Base-by-base conservation (phyloP, 2,797 vertebrate genomes). In the Sandelia bainsii region DNA sequence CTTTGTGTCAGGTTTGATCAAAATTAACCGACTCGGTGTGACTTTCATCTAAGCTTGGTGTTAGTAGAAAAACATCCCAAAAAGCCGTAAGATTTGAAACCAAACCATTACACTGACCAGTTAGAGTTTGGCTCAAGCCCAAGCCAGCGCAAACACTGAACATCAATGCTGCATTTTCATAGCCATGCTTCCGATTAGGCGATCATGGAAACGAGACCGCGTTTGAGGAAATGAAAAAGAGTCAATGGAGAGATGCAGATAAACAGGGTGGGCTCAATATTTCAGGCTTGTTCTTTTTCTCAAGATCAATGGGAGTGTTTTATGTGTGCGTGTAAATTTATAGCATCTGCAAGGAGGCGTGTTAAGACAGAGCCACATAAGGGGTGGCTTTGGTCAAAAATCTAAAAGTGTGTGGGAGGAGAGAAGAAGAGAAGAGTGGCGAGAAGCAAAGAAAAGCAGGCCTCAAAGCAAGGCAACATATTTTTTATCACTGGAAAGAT, bases 191-290 rank as follows among this genome's bases (percentile, higher is more conserved):
- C 75, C 44, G 69, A 89, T 91, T 86, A 83, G 79, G 70, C 59
- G 23, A 81, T 87, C 61, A 37, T 61, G 76, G 83, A 66, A 71
- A 66, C 46, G 42, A 77, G 57, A 60, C 70, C 19, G 27, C 51
- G 42, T 78, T 67, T 81, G 74, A 88, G 71, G 72, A 86, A 81
- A 87, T 81, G 53, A 86, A 81, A 87, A 80, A 83, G 66, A 66
- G 34, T 50, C 74, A 79, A 83, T 83, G 70, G 73, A 54, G 45
- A 71, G 51, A 79, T 60, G 63, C 39, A 40, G 63, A 56, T 49
- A 67, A 69, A 48, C 11, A 50, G 20, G 14, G 27, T 29, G 60
- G 32, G 56, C 71, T 78, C 23, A 3, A 80, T 73, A 79, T 69
- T 75, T 81, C 58, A 54, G 50, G 13, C 48, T 65, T 65, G 40